Evolutionary conservation across 2,797 vertebrate genomes (phyloP), one percentile per base, ranked within the genome.

Genomic region (Thaleichthys pacificus): DNA sequence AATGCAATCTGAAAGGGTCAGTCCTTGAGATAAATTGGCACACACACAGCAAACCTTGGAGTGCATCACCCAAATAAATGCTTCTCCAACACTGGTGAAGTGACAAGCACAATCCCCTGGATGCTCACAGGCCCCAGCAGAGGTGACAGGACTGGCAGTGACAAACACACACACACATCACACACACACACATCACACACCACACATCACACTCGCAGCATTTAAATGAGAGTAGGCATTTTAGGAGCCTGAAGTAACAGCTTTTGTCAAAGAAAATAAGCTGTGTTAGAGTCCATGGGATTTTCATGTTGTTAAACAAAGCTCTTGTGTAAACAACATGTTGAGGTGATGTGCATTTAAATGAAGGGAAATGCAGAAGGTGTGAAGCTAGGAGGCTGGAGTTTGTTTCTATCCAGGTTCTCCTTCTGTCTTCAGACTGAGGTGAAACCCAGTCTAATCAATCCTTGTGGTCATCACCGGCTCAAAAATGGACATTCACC

Each of bases 21-120:
- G 71, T 73, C 77, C 54, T 74, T 65, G 56, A 75, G 76, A 82
- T 75, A 81, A 81, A 83, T 75, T 82, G 80, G 24, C 77, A 77
- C 78, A 72, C 30, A 63, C 1, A 8, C 78, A 74, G 68, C 77
- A 74, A 75, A 0, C 69, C 76, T 70, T 57, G 77, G 61, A 85
- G 75, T 85, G 75, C 66, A 85, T 88, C 82, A 77, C 68, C 66
- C 79, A 79, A 87, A 89, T 79, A 78, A 85, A 88, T 86, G 81
- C 68, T 76, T 76, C 70, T 84, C 71, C 75, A 64, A 49, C 63
- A 63, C 32, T 70, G 26, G 72, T 60, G 38, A 78, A 42, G 77
- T 78, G 80, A 85, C 84, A 85, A 75, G 49, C 65, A 22, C 79
- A 75, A 86, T 86, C 79, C 73, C 73, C 77, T 73, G 70, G 68